Base-by-base conservation (phyloP, 1,140 invertebrate species). In the Aricia agestis region DNA sequence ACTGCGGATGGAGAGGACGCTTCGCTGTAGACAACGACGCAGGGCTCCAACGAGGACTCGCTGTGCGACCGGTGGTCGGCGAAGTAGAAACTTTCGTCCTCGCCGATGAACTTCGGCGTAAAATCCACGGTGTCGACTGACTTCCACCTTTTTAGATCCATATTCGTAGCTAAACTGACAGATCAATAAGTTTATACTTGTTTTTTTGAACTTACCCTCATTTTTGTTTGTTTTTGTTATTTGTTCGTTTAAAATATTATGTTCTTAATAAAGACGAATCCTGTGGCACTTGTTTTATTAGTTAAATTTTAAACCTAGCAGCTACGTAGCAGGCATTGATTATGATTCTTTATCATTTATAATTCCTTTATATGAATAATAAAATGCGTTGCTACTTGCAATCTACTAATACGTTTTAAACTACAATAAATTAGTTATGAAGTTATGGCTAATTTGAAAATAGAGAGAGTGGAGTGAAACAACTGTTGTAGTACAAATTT, bases 21-120 rank as follows among this genome's bases (percentile, higher is more conserved):
- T 19, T 82, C 79, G 15, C 59, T 63, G 59, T 63, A 18, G 3
- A 63, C 9, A 0, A 70, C 42, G 42, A 67, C 66, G 32, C 45
- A 69, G 0, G 18, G 41, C 11, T 73, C 72, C 18, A 66, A 52
- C 0, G 70, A 72, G 32, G 18, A 71, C n/a, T 67, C 68, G 36
- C 73, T 74, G 45, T 52, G 41, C 2, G 31, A 65, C 6, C 42
- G 63, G 36, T 72, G 69, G 69, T 74, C 41, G 10, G 18, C 10
- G 59, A 63, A 63, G 18, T 63, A 19, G 9, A 59, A 59, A 63
- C 17, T 19, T 25, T 58, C 18, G 9, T 63, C 59, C 59, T 63
- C 45, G 59, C 59, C 59, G 18, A 11, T 10, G 11, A 19, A 63
- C 18, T 63, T 18, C 18, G 18, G 59, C 10, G 18, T 25, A 19